Conservation (phyloP, 2,888 invertebrate genomes). For the Harpagoxenus sublaevis region DNA sequence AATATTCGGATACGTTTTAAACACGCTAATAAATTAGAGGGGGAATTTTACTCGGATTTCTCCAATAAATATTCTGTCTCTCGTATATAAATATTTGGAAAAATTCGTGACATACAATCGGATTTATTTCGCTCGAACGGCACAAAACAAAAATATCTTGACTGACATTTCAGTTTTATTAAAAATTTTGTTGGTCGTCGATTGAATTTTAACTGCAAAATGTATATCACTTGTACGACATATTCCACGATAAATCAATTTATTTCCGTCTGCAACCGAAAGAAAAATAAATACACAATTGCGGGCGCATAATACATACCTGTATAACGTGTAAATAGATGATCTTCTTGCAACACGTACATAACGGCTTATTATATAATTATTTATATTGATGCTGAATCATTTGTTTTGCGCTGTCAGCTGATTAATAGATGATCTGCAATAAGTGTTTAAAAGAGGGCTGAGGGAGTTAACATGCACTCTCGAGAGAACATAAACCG, state of each 20-base stretch:
- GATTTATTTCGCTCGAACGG: background rate
- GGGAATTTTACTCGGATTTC: background rate
- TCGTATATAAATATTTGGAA: background rate
- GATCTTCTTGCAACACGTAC: background rate
- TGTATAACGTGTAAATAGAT: background rate
- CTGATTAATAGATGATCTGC: conserved; percentile 64
- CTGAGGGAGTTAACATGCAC: background rate
- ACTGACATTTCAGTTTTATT: background rate
- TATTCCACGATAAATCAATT: background rate
- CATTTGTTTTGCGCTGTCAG: conserved; percentile 16
- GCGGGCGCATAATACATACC: background rate
- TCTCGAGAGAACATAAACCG: conserved; percentile 13
- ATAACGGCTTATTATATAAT: conserved; percentile 11
- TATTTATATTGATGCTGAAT: conserved; percentile 27
- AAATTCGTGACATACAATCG: no score
- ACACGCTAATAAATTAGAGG: background rate
- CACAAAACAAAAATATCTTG: background rate
- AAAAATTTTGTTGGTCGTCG: background rate
- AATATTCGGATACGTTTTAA: background rate
- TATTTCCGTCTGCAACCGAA: background rate
- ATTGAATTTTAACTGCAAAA: conserved; percentile 11
- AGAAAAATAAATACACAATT: background rate
- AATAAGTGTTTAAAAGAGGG: conserved; percentile 50
- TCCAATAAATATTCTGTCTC: background rate
- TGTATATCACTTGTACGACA: background rate